Conservation (phyloP, 1,140 invertebrate species). For the Trichoplusia ni region DNA sequence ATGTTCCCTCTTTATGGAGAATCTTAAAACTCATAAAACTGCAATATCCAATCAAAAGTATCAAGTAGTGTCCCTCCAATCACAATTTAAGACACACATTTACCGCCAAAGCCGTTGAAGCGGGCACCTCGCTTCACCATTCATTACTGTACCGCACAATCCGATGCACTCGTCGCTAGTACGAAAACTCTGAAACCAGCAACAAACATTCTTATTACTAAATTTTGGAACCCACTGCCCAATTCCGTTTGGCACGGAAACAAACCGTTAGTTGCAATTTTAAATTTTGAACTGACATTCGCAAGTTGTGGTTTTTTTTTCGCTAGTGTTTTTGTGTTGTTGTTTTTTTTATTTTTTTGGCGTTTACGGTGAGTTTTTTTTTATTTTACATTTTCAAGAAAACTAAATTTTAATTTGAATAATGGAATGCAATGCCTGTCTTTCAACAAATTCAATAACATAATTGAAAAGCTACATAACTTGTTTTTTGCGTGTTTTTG, state of each 20-base stretch:
- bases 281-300: constrained; percentile 2
- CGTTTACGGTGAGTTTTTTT: constrained; percentile 4
- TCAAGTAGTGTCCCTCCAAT: constrained; percentile 53
- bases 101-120: constrained; percentile 69
- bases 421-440: no score
- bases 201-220: background rate
- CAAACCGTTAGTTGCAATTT: constrained; percentile 10
- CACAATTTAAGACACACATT: constrained; percentile 67
- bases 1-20: no score
- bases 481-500: background rate
- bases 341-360: background rate
- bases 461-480: background rate
- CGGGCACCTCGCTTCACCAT: constrained; percentile 69
- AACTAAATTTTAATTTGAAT: no score
- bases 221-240: background rate
- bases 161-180: constrained; percentile 54
- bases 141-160: constrained; percentile 67
- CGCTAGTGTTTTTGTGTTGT: constrained; percentile 6
- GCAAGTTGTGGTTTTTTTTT: constrained; percentile 12
- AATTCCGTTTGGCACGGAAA: constrained; percentile 1
- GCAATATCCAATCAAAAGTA: constrained; percentile 54
- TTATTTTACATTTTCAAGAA: background rate
- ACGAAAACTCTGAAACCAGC: background rate
- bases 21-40: no score
- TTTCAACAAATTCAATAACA: background rate